These are phyloP conservation scores for Enteromius trimaculatus DNA, from an alignment of 2,797 vertebrate genomes.

Conservation along the genomic window DNA sequence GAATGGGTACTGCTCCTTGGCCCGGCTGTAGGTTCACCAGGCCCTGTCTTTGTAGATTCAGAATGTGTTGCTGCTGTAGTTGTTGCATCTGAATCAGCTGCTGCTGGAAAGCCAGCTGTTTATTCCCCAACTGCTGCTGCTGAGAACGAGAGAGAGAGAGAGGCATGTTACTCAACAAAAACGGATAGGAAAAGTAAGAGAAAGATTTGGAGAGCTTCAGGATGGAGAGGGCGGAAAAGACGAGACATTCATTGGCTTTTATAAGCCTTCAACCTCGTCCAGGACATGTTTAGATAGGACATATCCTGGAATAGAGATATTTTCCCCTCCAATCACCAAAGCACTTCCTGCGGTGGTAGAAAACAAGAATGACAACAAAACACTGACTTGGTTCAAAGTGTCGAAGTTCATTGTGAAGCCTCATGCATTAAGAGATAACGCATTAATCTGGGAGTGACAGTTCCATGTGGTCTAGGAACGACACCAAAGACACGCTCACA, in stretches of 20 bases:
- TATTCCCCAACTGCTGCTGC: slow-evolving; percentile 89
- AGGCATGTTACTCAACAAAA: slow-evolving; percentile 39
- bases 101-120: slow-evolving; percentile 99
- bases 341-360: slow-evolving; percentile 54
- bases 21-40: slow-evolving; percentile 91
- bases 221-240: slow-evolving; percentile 58
- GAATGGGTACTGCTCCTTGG: slow-evolving; percentile 88
- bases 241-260: slow-evolving; percentile 56
- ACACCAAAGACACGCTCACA: slow-evolving; percentile 39
- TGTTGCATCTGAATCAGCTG: slow-evolving; percentile 99
- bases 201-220: slow-evolving; percentile 67
- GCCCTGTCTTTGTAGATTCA: slow-evolving; percentile 97
- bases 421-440: slow-evolving; percentile 50
- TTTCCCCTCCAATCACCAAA: slow-evolving; percentile 53
- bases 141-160: slow-evolving; percentile 60
- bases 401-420: slow-evolving; percentile 28
- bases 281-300: slow-evolving; percentile 57
- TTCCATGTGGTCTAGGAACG: slow-evolving; percentile 50
- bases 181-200: slow-evolving; percentile 20
- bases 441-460: slow-evolving; percentile 46
- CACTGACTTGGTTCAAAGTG: slow-evolving; percentile 15
- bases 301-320: slow-evolving; percentile 61
- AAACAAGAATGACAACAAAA: slow-evolving; percentile 40
- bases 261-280: slow-evolving; percentile 54
- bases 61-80: slow-evolving; percentile 97